Evolutionary conservation across 2,888 invertebrate genomes (phyloP).

Genomic region (Bombylius major): DNA sequence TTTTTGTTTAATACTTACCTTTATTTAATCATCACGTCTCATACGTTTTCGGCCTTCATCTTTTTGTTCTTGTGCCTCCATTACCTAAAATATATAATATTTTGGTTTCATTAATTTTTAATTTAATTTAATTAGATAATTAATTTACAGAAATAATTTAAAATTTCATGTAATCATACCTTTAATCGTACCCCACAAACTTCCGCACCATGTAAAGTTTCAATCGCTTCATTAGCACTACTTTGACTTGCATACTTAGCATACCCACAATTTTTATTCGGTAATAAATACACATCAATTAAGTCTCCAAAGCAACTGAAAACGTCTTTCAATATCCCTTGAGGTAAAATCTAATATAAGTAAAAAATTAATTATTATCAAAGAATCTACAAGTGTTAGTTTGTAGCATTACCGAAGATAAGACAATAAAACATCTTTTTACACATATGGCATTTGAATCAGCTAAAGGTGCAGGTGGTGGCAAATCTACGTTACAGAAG

Average conservation of each 20-base stretch:
- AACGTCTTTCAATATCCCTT: slow-evolving; percentile 69
- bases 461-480: slow-evolving; percentile 48
- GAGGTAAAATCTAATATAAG: slow-evolving; percentile 47
- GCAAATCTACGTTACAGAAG: slow-evolving; percentile 57
- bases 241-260: slow-evolving; percentile 68
- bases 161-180: slow-evolving; percentile 16
- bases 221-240: slow-evolving; percentile 46
- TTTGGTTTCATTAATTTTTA: neutral
- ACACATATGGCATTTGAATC: slow-evolving; percentile 52
- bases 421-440: slow-evolving; percentile 53
- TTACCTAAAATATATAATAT: slow-evolving; percentile 42
- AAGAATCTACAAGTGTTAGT: neutral
- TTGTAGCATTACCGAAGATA: slow-evolving; percentile 24
- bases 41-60: slow-evolving; percentile 4
- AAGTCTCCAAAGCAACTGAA: slow-evolving; percentile 85
- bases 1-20: neutral
- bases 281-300: slow-evolving; percentile 79
- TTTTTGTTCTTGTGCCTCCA: slow-evolving; percentile 67
- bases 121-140: neutral
- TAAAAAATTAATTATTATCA: slow-evolving; percentile 27
- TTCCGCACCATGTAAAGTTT: slow-evolving; percentile 69
- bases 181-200: slow-evolving; percentile 68
- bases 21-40: slow-evolving; percentile 1
- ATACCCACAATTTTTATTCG: slow-evolving; percentile 85
- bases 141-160: neutral